phyloP scores from a whole-genome alignment of 2,888 invertebrate genomes.

The Pristionchus japonicus region DNA sequence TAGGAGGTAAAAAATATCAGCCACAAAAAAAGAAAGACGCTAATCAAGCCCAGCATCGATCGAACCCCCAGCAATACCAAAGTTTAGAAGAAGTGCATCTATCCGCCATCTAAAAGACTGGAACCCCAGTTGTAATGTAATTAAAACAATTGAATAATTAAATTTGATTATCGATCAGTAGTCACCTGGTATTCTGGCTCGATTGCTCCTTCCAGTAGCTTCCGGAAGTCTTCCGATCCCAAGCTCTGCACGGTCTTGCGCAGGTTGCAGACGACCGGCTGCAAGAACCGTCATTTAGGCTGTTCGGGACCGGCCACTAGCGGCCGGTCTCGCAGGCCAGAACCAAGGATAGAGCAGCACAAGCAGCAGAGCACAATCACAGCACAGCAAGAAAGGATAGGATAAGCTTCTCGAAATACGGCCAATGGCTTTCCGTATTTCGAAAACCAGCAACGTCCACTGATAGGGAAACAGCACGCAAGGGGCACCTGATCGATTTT shows the following conservation, averaged over 20 bases:
- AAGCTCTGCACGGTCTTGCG: conserved; percentile 25
- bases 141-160: too few relatives aligned
- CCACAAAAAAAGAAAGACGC: not conserved
- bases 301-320: not conserved
- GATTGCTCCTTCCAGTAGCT: conserved; percentile 4
- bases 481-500: not conserved
- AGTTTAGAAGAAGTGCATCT: too few relatives aligned
- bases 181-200: conserved; percentile 14
- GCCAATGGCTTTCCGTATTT: not conserved
- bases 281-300: not conserved
- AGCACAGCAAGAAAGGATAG: not conserved
- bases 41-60: too few relatives aligned
- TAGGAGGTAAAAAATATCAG: not conserved
- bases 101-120: too few relatives aligned
- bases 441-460: not conserved
- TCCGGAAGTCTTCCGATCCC: not conserved
- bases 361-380: not conserved
- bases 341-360: not conserved
- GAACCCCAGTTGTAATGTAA: too few relatives aligned
- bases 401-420: not conserved
- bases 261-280: not conserved
- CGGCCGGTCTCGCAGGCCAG: not conserved
- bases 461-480: not conserved
- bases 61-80: too few relatives aligned
- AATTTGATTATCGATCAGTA: not conserved